Conservation (phyloP, 2,888 invertebrate genomes). For the Mesoligia furuncula region DNA sequence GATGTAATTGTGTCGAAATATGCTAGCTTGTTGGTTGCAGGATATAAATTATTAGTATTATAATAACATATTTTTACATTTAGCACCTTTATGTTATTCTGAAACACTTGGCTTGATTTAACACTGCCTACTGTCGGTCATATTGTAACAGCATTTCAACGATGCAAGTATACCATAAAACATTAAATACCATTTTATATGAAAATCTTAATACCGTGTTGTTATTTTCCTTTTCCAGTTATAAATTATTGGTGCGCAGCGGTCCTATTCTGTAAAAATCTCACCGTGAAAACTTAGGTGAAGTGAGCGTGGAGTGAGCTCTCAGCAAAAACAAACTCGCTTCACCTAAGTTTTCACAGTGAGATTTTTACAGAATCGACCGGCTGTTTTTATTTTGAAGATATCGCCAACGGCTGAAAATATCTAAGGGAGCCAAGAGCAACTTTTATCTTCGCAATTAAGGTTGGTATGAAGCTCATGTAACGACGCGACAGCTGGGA, state of each 20-base stretch:
- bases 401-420: background rate
- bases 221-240: constrained; percentile 23
- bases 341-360: too few species aligned
- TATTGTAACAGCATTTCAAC: constrained; percentile 68
- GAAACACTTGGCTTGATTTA: constrained; percentile 66
- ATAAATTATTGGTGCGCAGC: background rate
- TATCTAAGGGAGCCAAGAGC: background rate
- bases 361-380: too few species aligned
- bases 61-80: constrained; percentile 65
- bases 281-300: too few species aligned
- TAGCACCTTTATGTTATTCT: constrained; percentile 62
- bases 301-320: too few species aligned
- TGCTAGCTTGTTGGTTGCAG: constrained; percentile 60
- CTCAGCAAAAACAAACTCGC: too few species aligned
- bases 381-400: background rate
- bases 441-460: too few species aligned
- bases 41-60: constrained; percentile 69
- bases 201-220: constrained; percentile 46
- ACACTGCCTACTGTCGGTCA: constrained; percentile 62
- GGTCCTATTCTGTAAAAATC: too few species aligned
- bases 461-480: too few species aligned
- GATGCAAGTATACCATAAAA: constrained; percentile 68
- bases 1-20: constrained; percentile 61
- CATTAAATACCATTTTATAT: constrained; percentile 67
- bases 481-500: too few species aligned